Conservation (phyloP, 2,888 invertebrate species). For the Ormyrus pomaceus region DNA sequence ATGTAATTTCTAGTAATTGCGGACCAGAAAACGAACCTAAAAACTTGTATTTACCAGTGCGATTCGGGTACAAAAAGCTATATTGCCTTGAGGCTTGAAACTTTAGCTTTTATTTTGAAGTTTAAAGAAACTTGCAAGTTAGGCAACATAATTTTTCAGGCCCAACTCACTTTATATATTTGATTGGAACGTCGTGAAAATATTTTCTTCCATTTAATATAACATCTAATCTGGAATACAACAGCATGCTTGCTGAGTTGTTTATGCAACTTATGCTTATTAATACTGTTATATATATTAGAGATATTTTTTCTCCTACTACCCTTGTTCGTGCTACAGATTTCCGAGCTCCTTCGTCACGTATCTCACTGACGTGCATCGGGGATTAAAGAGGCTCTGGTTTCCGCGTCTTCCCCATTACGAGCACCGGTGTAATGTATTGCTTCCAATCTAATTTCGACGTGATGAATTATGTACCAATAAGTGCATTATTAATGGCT, state of each 20-base stretch:
- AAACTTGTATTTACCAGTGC: no score
- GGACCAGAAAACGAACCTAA: background rate
- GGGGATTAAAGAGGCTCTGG: conserved; percentile 18
- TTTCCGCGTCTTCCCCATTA: conserved; percentile 8
- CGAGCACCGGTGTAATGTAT: background rate
- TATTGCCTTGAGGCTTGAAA: no score
- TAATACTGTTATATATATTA: background rate
- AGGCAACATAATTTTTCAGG: no score
- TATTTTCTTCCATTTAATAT: no score
- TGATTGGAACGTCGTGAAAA: background rate
- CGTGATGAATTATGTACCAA: conserved; percentile 36
- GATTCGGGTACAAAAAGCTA: no score
- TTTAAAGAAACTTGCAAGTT: no score
- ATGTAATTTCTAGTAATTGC: conserved; percentile 33
- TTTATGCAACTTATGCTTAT: background rate
- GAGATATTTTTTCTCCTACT: background rate
- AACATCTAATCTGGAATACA: no score
- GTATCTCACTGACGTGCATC: conserved; percentile 21
- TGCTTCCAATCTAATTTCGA: conserved; percentile 31
- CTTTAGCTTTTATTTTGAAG: no score
- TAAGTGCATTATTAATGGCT: conserved; percentile 35
- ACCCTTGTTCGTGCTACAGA: background rate
- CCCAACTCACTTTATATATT: background rate
- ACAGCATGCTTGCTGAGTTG: no score
- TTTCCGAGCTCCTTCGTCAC: background rate